Percentiles rank a stretch among this genome's conserved stretches.
Conservation (phyloP, 2,888 invertebrate genomes). For the Venustoraphidia nigricollis region DNA sequence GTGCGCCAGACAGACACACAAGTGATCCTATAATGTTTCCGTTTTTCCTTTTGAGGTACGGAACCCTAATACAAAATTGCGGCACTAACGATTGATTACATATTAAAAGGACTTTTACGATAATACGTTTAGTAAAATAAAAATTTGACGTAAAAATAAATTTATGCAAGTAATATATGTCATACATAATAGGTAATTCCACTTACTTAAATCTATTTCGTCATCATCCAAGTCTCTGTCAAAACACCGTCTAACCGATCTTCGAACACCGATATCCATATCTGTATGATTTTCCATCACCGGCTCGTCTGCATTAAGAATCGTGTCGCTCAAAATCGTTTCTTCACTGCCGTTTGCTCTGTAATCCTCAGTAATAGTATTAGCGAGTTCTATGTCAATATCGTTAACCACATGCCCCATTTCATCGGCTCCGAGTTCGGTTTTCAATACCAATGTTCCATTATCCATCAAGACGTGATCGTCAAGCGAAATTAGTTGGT, state of each 20-base stretch:
- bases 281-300: background rate
- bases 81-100: too few relatives aligned
- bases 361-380: background rate
- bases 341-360: background rate
- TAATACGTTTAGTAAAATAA: too few relatives aligned
- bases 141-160: too few relatives aligned
- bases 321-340: background rate
- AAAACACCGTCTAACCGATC: conserved; percentile 1
- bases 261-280: background rate
- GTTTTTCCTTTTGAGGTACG: too few relatives aligned
- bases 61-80: too few relatives aligned
- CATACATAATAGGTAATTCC: too few relatives aligned
- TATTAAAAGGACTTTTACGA: too few relatives aligned
- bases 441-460: background rate
- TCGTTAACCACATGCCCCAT: background rate
- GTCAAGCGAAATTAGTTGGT: conserved; percentile 1
- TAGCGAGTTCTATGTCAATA: background rate
- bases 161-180: too few relatives aligned
- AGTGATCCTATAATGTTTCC: too few relatives aligned
- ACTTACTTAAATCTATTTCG: conserved; percentile 1
- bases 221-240: conserved; percentile 2
- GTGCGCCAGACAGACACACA: too few relatives aligned
- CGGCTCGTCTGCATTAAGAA: too few relatives aligned
- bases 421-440: background rate
- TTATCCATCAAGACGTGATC: conserved; percentile 1